Percentiles rank a stretch among this genome's conserved stretches.
These are phyloP conservation scores for Dallia pectoralis DNA, from an alignment of 2,797 vertebrate species.

Conservation along the genomic window DNA sequence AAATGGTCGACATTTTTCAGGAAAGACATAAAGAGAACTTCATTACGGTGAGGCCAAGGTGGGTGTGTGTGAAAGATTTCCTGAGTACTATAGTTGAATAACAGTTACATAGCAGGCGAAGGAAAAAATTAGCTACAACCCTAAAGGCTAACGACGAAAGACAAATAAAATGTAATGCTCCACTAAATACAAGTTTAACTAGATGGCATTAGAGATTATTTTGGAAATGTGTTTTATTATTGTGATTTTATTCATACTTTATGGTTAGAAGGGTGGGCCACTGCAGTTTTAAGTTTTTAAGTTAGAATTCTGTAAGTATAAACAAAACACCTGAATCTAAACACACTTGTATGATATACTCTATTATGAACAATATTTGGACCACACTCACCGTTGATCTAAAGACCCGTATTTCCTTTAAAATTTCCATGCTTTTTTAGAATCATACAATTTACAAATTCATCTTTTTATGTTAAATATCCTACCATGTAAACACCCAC, in stretches of 20 bases:
- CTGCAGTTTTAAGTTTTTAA: too few species aligned
- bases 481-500: neutral
- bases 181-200: constrained; percentile 41
- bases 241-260: constrained; percentile 32
- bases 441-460: neutral
- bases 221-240: constrained; percentile 46
- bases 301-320: constrained; percentile 22
- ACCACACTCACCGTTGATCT: neutral
- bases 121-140: neutral
- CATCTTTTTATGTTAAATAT: neutral
- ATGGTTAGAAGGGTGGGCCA: neutral
- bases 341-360: constrained; percentile 16
- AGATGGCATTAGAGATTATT: constrained; percentile 44
- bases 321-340: constrained; percentile 9
- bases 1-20: neutral
- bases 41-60: too few species aligned
- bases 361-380: constrained; percentile 20
- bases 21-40: neutral
- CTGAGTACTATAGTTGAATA: too few species aligned
- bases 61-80: too few species aligned
- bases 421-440: neutral
- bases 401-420: neutral
- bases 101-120: neutral
- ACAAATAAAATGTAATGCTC: neutral
- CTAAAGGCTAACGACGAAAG: neutral